A percentile compares a stretch with the other conserved stretches of the same genome.
Conservation (phyloP, 2,797 vertebrate species). For the Anas flavirostris region DNA sequence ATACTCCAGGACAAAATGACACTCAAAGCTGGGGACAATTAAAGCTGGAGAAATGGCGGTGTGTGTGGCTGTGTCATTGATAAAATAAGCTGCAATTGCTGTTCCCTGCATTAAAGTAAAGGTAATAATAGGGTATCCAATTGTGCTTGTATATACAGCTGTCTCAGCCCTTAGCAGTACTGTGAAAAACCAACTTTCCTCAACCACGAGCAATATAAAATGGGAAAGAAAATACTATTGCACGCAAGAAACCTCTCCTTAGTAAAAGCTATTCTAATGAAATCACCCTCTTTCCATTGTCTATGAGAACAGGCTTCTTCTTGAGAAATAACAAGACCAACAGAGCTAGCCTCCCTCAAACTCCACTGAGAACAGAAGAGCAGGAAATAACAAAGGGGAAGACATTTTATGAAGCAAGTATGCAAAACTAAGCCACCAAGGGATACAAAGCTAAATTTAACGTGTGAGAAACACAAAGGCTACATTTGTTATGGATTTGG, state of each 20-base stretch:
- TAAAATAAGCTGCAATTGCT: not conserved
- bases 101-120: not conserved
- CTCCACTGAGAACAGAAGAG: not conserved
- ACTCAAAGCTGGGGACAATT: not conserved
- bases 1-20: not conserved
- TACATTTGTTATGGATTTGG: not conserved
- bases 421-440: not conserved
- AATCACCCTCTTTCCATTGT: not conserved
- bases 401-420: not conserved
- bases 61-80: not conserved
- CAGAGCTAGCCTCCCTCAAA: not conserved
- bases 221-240: not conserved
- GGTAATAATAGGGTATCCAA: not conserved
- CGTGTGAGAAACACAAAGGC: not conserved
- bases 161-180: not conserved
- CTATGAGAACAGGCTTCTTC: not conserved
- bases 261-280: not conserved
- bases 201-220: not conserved
- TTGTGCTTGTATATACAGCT: not conserved
- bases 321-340: not conserved
- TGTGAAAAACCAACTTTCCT: not conserved
- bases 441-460: constrained; percentile 24
- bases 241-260: not conserved
- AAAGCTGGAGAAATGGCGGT: not conserved
- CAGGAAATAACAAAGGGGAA: constrained; percentile 23